Evolutionary conservation across 1,140 invertebrate genomes (phyloP), one percentile per base, ranked within the genome.

Genomic region (Aphelenchoides fujianensis): DNA sequence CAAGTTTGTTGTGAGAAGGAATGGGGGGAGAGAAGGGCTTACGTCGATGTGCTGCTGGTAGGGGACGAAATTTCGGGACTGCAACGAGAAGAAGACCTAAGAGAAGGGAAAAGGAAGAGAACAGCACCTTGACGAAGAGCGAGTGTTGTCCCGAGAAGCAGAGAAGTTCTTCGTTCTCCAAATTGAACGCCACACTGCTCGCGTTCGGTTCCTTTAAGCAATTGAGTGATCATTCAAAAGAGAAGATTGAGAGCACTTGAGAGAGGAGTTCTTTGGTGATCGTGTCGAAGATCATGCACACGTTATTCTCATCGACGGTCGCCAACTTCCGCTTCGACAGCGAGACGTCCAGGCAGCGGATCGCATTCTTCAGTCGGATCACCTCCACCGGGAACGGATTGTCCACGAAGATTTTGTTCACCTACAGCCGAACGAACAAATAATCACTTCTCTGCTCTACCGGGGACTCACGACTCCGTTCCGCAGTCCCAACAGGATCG

Each of bases 121-220:
- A n/a, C n/a, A n/a, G n/a, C n/a, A n/a, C 91, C 87, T 95, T 95
- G 59, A 96, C 92, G 48, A 90, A 90, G 0, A 97, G 87, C 55
- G 89, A 88, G 71, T 91, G 90, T 63, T 89, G 89, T 1, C 92
- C 93, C 37, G 94, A 95, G 83, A 93, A 94, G 78, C 93, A 94
- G 32, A 98, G 86, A 88, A 99, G 91, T 69, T 97, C 92, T 82
- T 97, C 94, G 85, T 92, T 92, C 75, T 91, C 90, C 0, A 90
- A 90, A 85, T 98, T 98, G 90, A 95, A 98, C 3, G 94, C 92
- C 0, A 97, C 94, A 82, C 94, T 97, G 68, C 93, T 93, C 0
- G 93, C 92, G 85, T 92, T 92, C 63, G 90, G 89, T 85, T 97
- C 94, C 89, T 95, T n/a, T n/a, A n/a, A n/a, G 81, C 69, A 88